phyloP scores from a whole-genome alignment of 2,888 invertebrate genomes.

The Acleris sparsana region DNA sequence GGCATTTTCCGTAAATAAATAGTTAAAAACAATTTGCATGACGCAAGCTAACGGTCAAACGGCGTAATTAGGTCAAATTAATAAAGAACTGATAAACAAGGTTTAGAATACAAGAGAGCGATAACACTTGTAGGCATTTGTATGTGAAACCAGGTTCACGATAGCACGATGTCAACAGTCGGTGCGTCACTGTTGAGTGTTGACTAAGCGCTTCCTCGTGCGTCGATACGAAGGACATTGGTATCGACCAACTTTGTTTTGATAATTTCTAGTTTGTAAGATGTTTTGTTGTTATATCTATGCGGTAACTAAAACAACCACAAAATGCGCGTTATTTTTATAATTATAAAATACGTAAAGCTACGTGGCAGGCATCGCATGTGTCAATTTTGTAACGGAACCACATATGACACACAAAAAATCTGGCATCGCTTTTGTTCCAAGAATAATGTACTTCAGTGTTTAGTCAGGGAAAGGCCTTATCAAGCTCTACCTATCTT shows the following conservation, averaged over 20 bases:
- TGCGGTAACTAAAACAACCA: conserved; percentile 5
- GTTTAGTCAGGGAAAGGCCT: conserved; percentile 14
- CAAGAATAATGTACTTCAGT: conserved; percentile 26
- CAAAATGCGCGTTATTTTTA: conserved; percentile 16
- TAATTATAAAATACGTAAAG: too few species aligned
- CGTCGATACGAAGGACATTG: conserved; percentile 17
- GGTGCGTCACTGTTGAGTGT: conserved; percentile 33
- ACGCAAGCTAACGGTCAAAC: conserved; percentile 26
- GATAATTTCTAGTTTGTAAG: conserved; percentile 10
- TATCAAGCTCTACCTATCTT: conserved; percentile 7
- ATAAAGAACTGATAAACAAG: conserved; percentile 26
- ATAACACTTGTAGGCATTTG: conserved; percentile 21
- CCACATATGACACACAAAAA: conserved; percentile 14
- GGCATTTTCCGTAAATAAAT: conserved; percentile 11
- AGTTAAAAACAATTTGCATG: conserved; percentile 1
- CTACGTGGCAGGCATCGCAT: too few species aligned
- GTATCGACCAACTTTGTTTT: conserved; percentile 7
- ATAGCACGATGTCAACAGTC: conserved; percentile 33
- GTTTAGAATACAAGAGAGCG: conserved; percentile 25
- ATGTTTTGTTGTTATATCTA: conserved; percentile 11
- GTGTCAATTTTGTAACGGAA: too few species aligned
- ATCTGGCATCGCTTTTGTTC: conserved; percentile 27
- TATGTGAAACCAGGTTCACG: conserved; percentile 15
- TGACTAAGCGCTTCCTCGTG: conserved; percentile 36
- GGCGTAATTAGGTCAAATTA: conserved; percentile 27